These are phyloP conservation scores for Xenus cinereus DNA, from an alignment of 2,113 vertebrate genomes.

Conservation along the genomic window DNA sequence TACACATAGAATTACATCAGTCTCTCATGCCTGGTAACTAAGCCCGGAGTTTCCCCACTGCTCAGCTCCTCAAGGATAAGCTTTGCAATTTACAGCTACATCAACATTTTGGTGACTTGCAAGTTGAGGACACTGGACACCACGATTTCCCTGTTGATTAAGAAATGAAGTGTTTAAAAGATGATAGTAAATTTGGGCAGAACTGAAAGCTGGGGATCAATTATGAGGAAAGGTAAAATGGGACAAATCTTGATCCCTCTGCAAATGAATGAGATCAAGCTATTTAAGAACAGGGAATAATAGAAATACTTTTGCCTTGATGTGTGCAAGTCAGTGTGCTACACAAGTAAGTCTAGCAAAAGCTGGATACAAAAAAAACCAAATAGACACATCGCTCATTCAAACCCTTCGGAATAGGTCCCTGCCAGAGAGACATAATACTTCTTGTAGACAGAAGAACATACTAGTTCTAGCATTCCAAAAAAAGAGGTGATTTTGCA, in stretches of 20 bases:
- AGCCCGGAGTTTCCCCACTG: background rate
- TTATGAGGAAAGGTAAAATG: background rate
- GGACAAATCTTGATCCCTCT: background rate
- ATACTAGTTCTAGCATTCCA: background rate
- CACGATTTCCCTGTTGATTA: background rate
- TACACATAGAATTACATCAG: background rate
- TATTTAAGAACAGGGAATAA: background rate
- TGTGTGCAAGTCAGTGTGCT: background rate
- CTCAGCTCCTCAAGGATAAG: background rate
- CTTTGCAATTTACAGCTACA: background rate
- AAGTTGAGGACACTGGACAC: background rate
- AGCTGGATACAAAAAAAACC: background rate
- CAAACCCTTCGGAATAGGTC: background rate
- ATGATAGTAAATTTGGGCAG: background rate
- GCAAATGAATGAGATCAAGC: background rate
- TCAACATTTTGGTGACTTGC: background rate
- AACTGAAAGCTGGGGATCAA: background rate
- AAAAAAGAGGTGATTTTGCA: background rate
- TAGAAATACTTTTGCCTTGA: background rate
- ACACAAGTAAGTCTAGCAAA: background rate
- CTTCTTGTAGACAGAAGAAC: background rate
- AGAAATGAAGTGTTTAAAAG: background rate
- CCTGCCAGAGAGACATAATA: background rate
- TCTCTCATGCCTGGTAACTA: background rate
- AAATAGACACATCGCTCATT: background rate